phyloP scores from a whole-genome alignment of 2,888 invertebrate genomes.

The Drosophila mimica region DNA sequence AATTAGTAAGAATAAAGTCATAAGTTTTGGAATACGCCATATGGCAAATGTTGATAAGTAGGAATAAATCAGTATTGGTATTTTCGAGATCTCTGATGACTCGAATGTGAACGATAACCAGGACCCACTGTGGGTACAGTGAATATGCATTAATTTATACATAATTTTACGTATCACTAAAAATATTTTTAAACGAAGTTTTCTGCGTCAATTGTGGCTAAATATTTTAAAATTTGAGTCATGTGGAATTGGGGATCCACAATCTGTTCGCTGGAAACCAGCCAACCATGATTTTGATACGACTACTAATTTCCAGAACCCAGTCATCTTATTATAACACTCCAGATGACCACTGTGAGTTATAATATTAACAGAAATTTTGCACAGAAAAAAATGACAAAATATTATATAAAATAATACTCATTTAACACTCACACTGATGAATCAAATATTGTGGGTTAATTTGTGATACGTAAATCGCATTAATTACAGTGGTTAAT shows the following conservation, averaged over 20 bases:
- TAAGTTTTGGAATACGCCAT: background rate
- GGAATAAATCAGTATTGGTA: too few species aligned
- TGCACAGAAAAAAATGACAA: too few species aligned
- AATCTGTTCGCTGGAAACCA: constrained; percentile 30
- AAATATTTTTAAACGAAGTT: background rate
- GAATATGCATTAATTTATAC: background rate
- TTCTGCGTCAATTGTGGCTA: constrained; percentile 60
- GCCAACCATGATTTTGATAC: constrained; percentile 36
- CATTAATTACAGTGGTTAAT: background rate
- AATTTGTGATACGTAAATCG: constrained; percentile 4
- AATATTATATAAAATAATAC: too few species aligned
- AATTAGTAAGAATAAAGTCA: background rate
- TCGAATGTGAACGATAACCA: background rate
- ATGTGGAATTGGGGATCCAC: constrained; percentile 23
- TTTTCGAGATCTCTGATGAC: background rate
- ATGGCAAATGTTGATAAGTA: too few species aligned
- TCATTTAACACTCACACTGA: background rate
- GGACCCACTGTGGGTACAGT: background rate
- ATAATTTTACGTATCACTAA: constrained; percentile 43
- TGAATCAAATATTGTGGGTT: background rate
- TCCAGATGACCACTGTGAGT: background rate
- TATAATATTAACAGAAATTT: constrained; percentile 9
- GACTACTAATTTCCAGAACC: constrained; percentile 2
- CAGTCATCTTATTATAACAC: background rate
- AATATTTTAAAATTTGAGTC: constrained; percentile 55